Conservation (phyloP, 2,113 vertebrate species). For the Conger conger region DNA sequence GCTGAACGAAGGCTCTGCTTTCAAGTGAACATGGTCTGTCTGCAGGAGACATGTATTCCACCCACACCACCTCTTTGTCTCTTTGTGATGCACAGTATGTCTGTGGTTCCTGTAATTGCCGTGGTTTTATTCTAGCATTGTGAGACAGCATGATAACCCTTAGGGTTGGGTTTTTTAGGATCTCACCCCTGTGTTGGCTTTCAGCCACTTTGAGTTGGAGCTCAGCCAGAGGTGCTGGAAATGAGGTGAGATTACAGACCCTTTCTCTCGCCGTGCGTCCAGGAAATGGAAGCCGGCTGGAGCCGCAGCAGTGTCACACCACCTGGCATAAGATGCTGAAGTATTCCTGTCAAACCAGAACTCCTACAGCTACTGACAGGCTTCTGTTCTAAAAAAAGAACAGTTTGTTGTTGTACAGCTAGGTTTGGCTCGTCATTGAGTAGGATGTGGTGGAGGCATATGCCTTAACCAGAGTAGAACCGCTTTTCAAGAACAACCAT, state of each 20-base stretch:
- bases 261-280: background rate
- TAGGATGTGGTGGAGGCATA: background rate
- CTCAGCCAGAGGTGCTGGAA: background rate
- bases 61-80: background rate
- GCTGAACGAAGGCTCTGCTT: background rate
- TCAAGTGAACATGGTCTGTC: background rate
- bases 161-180: background rate
- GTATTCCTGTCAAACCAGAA: background rate
- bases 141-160: background rate
- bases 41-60: background rate
- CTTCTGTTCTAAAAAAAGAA: background rate
- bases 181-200: background rate
- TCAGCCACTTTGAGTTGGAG: background rate
- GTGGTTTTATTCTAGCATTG: background rate
- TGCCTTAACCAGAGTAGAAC: background rate
- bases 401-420: background rate
- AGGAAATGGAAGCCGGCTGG: background rate
- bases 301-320: background rate
- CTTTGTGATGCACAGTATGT: background rate
- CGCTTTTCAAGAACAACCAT: background rate
- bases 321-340: background rate
- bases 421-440: background rate
- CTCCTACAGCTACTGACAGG: background rate
- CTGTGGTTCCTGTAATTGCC: constrained; percentile 3
- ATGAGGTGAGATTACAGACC: background rate